A percentile compares a stretch with the other conserved stretches of the same genome.
These are phyloP conservation scores for Dynastes grantii DNA, from an alignment of 2,888 invertebrate genomes.

Conservation along the genomic window DNA sequence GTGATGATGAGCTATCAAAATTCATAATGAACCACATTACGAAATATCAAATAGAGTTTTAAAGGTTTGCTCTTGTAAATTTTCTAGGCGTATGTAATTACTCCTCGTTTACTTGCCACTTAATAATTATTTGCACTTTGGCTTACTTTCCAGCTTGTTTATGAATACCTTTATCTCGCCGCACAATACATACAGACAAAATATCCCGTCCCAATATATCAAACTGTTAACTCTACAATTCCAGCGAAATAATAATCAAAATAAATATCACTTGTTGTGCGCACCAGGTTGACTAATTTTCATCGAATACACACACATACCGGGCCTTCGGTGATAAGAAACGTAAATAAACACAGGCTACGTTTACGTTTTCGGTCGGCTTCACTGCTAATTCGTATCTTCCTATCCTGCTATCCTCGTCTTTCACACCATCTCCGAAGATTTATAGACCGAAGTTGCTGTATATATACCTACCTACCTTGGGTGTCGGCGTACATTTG, in stretches of 20 bases:
- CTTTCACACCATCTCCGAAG: slow-evolving; percentile 1
- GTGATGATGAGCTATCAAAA: no score
- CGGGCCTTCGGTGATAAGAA: slow-evolving; percentile 25
- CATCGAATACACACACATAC: slow-evolving; percentile 14
- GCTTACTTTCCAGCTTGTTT: background rate
- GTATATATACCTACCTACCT: slow-evolving; percentile 24
- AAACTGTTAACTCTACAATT: slow-evolving; percentile 19
- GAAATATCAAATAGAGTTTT: no score
- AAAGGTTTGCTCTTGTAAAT: no score
- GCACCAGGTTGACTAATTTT: slow-evolving; percentile 29
- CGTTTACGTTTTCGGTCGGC: slow-evolving; percentile 15
- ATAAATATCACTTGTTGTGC: slow-evolving; percentile 41
- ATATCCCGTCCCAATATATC: slow-evolving; percentile 8
- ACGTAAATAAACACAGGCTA: slow-evolving; percentile 29
- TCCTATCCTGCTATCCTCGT: background rate
- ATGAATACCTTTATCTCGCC: background rate
- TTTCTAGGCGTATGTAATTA: no score
- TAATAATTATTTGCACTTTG: no score
- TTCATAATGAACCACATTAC: no score
- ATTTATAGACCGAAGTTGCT: slow-evolving; percentile 24
- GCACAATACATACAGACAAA: background rate
- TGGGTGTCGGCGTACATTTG: slow-evolving; percentile 12
- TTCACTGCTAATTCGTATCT: slow-evolving; percentile 26
- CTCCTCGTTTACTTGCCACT: no score
- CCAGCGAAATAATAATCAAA: slow-evolving; percentile 30